These are phyloP conservation scores for Lydus trimaculatus DNA, from an alignment of 2,888 invertebrate genomes.

Conservation along the genomic window DNA sequence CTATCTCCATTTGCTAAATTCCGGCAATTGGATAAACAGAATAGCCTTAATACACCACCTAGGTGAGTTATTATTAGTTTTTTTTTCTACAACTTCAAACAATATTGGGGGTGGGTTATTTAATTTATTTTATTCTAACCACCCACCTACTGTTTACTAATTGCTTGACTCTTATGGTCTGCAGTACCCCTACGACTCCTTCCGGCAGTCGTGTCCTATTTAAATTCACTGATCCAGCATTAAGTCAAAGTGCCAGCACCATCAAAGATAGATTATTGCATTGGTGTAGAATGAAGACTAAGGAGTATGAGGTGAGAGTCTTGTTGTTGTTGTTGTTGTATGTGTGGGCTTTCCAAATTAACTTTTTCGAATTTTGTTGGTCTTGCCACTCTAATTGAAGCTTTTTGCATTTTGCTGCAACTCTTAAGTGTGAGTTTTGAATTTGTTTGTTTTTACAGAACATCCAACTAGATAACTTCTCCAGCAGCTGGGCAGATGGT, in stretches of 20 bases:
- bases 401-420: background rate
- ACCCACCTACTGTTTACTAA: slow-evolving; percentile 13
- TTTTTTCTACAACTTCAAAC: background rate
- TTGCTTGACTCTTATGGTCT: slow-evolving; percentile 38
- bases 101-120: background rate
- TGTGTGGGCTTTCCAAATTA: background rate
- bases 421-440: background rate
- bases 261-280: slow-evolving; percentile 96
- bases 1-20: slow-evolving; percentile 91
- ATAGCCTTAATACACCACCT: slow-evolving; percentile 74
- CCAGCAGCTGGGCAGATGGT: slow-evolving; percentile 98
- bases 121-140: background rate
- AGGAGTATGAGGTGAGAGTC: slow-evolving; percentile 90
- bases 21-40: slow-evolving; percentile 89
- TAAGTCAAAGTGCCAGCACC: slow-evolving; percentile 90
- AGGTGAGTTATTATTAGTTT: too few relatives aligned
- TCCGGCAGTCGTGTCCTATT: slow-evolving; percentile 77
- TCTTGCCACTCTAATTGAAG: background rate
- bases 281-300: slow-evolving; percentile 97
- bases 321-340: slow-evolving; percentile 11
- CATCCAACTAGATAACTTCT: slow-evolving; percentile 98
- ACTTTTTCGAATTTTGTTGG: background rate
- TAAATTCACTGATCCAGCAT: slow-evolving; percentile 90
- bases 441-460: slow-evolving; percentile 68
- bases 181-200: slow-evolving; percentile 78